Evolutionary conservation across 2,113 vertebrate genomes (phyloP), one percentile per base, ranked within the genome.

Genomic region (Podocnemis expansa): DNA sequence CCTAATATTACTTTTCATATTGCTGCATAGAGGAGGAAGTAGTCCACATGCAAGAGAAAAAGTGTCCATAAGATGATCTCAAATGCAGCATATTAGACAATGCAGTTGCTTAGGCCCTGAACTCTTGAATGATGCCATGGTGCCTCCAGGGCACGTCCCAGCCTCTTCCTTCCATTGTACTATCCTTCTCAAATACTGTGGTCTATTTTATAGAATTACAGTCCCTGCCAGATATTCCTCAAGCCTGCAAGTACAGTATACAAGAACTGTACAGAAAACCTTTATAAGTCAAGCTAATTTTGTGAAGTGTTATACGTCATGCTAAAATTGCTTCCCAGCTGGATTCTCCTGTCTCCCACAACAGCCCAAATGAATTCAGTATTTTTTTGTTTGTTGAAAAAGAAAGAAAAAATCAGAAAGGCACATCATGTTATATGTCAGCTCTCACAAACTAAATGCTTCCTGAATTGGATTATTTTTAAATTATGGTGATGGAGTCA

Each of bases 271-370:
- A 67, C 7, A 81, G 88, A 87, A 70, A 47, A 10, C 10, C 47
- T 91, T 93, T 92, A 89, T 81, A 88, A 54, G n/a, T 82, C 84
- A 85, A 84, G 87, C 87, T 96, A 58, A 93, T 93, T 93, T 63
- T 86, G n/a, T 79, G 73, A 93, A 89, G 80, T 67, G 41, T 80
- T 90, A 49, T 88, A 93, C 97, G 80, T 96, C 96, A 93, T 75
- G 56, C 78, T 85, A 67, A 89, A 93, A 94, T 82, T 89, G 78
- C 91, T 85, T 90, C 86, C 84, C 82, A 87, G 73, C 89, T 94
- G 84, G 93, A 86, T 82, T 52, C 87, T 75, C 41, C 84, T 83
- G 54, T 73, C 88, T 95, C 93, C 78, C 81, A 87, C 60, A 54
- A 24, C 67, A 67, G 67, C 80, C 8, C 80, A 93, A 96, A 25